These are phyloP conservation scores for Engystomops pustulosus DNA, from an alignment of 2,113 vertebrate species.

Conservation along the genomic window DNA sequence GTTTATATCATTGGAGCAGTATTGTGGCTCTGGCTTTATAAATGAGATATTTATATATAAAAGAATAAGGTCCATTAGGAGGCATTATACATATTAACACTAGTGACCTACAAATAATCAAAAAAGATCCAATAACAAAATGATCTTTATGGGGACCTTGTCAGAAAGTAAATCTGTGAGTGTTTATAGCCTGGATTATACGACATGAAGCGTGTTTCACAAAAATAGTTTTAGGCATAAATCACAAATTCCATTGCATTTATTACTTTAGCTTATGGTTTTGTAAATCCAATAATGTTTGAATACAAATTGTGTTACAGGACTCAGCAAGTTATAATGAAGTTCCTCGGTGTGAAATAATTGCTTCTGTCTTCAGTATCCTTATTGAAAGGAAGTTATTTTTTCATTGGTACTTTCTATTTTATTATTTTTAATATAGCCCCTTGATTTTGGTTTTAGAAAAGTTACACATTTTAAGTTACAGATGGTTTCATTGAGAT, in stretches of 20 bases:
- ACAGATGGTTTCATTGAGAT: not conserved
- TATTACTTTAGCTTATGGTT: constrained; percentile 18
- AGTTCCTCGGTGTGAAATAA: constrained; percentile 11
- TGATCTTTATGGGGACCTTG: not conserved
- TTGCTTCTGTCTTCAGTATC: constrained; percentile 1
- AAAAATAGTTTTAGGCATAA: not conserved
- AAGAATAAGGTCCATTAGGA: too few species aligned
- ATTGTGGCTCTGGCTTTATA: too few species aligned
- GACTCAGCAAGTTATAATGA: constrained; percentile 13
- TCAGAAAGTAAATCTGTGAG: not conserved
- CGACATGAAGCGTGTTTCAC: not conserved
- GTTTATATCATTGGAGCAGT: too few species aligned
- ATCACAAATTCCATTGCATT: constrained; percentile 1
- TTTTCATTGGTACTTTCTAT: not conserved
- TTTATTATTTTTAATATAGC: not conserved
- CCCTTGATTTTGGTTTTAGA: not conserved
- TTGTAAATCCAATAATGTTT: constrained; percentile 16
- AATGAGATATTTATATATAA: too few species aligned
- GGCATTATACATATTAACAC: not conserved
- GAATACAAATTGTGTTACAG: constrained; percentile 17
- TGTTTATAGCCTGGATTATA: not conserved
- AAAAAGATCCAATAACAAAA: not conserved
- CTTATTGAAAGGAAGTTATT: not conserved
- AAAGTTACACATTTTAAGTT: not conserved
- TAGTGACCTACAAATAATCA: not conserved